Conservation (phyloP, 92 coral and sea anemone species). For the Siderastrea radians region DNA sequence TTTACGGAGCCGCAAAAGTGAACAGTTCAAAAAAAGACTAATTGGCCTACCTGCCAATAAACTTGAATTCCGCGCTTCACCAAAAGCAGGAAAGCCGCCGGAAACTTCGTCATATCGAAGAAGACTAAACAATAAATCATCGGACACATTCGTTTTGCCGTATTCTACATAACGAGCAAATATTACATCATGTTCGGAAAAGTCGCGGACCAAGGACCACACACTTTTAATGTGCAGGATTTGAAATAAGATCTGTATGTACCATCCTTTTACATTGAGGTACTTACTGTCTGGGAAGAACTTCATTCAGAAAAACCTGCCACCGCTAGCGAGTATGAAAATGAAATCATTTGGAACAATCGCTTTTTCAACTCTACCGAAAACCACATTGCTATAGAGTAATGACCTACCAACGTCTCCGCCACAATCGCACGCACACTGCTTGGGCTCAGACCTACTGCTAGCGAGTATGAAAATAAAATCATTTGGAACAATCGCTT, state of each 20-base stretch:
- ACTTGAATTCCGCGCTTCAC: too few relatives aligned
- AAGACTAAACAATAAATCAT: too few relatives aligned
- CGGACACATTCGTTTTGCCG: too few relatives aligned
- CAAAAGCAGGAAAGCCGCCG: too few relatives aligned
- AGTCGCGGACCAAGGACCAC: too few relatives aligned
- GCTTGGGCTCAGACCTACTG: not conserved
- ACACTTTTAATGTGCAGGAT: not conserved
- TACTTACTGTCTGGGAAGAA: not conserved
- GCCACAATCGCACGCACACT: not conserved
- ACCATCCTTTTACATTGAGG: not conserved
- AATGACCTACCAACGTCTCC: not conserved
- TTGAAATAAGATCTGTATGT: not conserved
- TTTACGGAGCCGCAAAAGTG: too few relatives aligned
- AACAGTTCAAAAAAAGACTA: too few relatives aligned
- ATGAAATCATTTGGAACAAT: not conserved
- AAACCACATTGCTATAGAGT: not conserved
- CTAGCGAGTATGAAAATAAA: not conserved
- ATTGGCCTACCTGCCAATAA: too few relatives aligned
- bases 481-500: conserved; percentile 1
- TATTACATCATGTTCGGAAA: too few relatives aligned
- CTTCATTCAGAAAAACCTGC: not conserved
- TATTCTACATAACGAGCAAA: too few relatives aligned
- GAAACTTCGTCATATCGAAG: too few relatives aligned
- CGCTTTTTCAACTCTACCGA: not conserved
- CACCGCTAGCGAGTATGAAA: not conserved